Percentiles rank a stretch among this genome's conserved stretches.
Evolutionary conservation across 2,888 invertebrate genomes (phyloP).

Genomic region (Yponomeuta cagnagella): DNA sequence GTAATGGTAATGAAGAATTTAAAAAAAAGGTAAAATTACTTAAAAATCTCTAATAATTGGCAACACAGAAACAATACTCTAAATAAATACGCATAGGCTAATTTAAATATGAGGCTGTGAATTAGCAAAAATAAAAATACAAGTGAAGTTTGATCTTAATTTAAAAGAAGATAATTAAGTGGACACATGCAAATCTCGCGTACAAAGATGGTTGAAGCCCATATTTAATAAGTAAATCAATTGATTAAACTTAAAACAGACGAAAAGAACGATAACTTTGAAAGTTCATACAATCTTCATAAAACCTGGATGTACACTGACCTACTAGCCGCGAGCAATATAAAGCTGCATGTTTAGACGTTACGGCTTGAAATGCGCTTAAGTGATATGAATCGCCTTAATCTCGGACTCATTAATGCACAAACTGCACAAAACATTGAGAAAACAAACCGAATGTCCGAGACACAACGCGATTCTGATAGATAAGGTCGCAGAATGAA

Average conservation of each 20-base stretch:
- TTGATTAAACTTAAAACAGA: constrained; percentile 33
- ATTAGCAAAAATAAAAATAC: constrained; percentile 70
- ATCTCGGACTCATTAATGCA: constrained; percentile 47
- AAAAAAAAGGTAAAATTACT: constrained; percentile 35
- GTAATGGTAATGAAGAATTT: constrained; percentile 33
- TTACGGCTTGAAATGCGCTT: constrained; percentile 30
- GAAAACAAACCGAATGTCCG: constrained; percentile 33
- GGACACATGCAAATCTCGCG: constrained; percentile 53
- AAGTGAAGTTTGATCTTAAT: constrained; percentile 62
- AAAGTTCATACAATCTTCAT: constrained; percentile 9
- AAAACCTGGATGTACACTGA: constrained; percentile 4
- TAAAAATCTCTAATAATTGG: constrained; percentile 57
- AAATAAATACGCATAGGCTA: constrained; percentile 74
- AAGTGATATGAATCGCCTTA: constrained; percentile 47
- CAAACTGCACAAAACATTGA: constrained; percentile 40
- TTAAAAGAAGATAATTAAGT: constrained; percentile 40
- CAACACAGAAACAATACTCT: constrained; percentile 74
- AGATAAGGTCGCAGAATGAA: constrained; percentile 62
- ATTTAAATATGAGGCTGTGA: constrained; percentile 75
- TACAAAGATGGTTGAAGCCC: constrained; percentile 64
- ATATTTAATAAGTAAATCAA: constrained; percentile 70
- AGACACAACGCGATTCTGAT: constrained; percentile 49
- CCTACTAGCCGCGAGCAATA: background rate
- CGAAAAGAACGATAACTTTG: constrained; percentile 13
- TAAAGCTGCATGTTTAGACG: constrained; percentile 32